Base-by-base conservation (phyloP, 2,888 invertebrate species). In the Nemotelus nigrinus region DNA sequence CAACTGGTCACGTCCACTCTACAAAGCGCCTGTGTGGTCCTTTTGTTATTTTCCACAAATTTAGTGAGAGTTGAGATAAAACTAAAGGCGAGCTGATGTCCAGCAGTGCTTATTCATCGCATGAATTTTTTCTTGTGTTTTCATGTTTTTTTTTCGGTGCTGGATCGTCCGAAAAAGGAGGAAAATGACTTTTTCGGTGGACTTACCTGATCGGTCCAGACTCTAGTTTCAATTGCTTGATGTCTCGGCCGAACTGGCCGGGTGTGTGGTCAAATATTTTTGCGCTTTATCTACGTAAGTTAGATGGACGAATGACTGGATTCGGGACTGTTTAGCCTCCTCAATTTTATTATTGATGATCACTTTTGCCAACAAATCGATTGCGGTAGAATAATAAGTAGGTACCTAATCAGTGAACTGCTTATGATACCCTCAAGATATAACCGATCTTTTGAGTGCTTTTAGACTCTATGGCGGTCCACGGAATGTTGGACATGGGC, bases 11-110 rank as follows among this genome's bases (percentile, higher is more conserved):
- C 63, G 74, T 60, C 74, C 74, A 74, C 74, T 74, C 63, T 74
- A 74, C 74, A 58, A 68, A 77, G 50, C 50, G 71, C 78, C 72
- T 79, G 79, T 79, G 79, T 79, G 79, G 79, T 79, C 79, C 79
- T 79, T 79, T 78, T 78, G 77, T 78, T 79, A 79, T 74, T 79
- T 79, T 79, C 75, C 78, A 78, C 78, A 79, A 79, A 79, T 78
- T 79, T 78, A 67, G 71, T 71, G 67, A 70, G 64, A 57, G 78
- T 76, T 65, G 70, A 79, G 79, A 79, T 77, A 79, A 79, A 71
- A 77, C 78, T 67, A 72, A 78, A 79, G 78, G 76, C 74, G 77
- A 77, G 75, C 63, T 70, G 77, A 76, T 76, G 78, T 78, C 78
- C 78, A 79, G 58, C 79, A 77, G 78, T 77, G 79, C 78, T 79